These are phyloP conservation scores for Celastrina argiolus DNA, from an alignment of 2,888 invertebrate species.

Conservation along the genomic window DNA sequence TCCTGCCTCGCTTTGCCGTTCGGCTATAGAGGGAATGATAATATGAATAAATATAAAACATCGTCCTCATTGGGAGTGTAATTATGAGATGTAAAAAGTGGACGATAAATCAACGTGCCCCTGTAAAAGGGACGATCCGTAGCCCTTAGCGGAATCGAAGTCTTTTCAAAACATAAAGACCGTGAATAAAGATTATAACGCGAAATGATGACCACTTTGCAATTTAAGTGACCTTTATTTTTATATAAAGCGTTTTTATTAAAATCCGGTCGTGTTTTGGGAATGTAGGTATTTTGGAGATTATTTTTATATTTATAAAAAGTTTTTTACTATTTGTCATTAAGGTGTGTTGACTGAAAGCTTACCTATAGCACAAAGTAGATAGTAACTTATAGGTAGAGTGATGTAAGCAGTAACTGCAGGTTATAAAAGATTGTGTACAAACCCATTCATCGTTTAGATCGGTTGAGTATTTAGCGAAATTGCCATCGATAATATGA, in stretches of 20 bases:
- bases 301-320: neutral
- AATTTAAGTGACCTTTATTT: neutral
- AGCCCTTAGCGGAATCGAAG: neutral
- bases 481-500: too few relatives aligned
- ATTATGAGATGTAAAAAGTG: slow-evolving; percentile 13
- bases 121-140: neutral
- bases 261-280: neutral
- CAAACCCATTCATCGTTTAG: too few relatives aligned
- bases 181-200: neutral
- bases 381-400: too few relatives aligned
- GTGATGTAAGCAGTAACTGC: too few relatives aligned
- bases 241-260: neutral
- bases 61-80: slow-evolving; percentile 20
- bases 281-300: neutral
- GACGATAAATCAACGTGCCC: slow-evolving; percentile 13
- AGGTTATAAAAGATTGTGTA: too few relatives aligned
- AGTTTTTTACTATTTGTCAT: neutral
- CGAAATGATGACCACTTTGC: slow-evolving; percentile 10
- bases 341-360: neutral
- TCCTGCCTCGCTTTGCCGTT: slow-evolving; percentile 72
- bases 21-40: slow-evolving; percentile 54
- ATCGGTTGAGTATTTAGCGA: too few relatives aligned
- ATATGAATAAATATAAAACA: slow-evolving; percentile 59
- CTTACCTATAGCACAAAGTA: too few relatives aligned
- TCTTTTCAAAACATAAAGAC: neutral